Percentiles rank a stretch among this genome's conserved stretches.
phyloP scores from a whole-genome alignment of 1,140 invertebrate species.

The Drosophila paulistorum region DNA sequence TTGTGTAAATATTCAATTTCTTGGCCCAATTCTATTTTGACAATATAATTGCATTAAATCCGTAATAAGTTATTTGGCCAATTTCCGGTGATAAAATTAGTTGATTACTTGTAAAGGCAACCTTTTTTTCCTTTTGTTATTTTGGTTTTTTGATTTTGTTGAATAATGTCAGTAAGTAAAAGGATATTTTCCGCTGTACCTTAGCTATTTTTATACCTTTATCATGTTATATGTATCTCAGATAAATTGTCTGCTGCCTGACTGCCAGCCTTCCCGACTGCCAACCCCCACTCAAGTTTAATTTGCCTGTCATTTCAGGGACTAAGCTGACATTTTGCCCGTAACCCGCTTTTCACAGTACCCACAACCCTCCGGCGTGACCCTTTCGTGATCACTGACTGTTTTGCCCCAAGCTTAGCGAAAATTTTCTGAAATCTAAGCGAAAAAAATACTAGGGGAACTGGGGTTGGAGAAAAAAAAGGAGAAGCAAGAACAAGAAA shows the following conservation, averaged over 20 bases:
- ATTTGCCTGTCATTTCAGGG: constrained; percentile 73
- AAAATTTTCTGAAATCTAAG: constrained; percentile 72
- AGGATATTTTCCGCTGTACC: constrained; percentile 9
- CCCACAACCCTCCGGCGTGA: not conserved
- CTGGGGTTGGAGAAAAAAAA: constrained; percentile 6
- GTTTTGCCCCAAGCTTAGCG: constrained; percentile 48
- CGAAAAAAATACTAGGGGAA: constrained; percentile 35
- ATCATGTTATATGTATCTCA: constrained; percentile 51
- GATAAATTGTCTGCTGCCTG: constrained; percentile 68
- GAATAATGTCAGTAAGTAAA: constrained; percentile 27
- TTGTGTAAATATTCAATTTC: not conserved
- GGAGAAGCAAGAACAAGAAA: constrained; percentile 7
- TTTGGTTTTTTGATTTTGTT: not conserved
- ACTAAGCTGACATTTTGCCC: constrained; percentile 70
- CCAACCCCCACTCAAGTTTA: constrained; percentile 67
- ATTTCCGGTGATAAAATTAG: constrained; percentile 5
- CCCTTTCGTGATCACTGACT: constrained; percentile 11
- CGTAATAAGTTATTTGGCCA: not conserved
- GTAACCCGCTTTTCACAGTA: constrained; percentile 28
- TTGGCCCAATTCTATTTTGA: not conserved
- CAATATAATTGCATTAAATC: not conserved
- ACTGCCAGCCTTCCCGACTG: constrained; percentile 25
- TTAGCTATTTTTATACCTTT: constrained; percentile 42
- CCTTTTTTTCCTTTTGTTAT: not conserved
- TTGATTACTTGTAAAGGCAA: constrained; percentile 1